Evolutionary conservation across 1,140 invertebrate genomes (phyloP), one percentile per base, ranked within the genome.

Genomic region (Caenorhabditis brenneri): DNA sequence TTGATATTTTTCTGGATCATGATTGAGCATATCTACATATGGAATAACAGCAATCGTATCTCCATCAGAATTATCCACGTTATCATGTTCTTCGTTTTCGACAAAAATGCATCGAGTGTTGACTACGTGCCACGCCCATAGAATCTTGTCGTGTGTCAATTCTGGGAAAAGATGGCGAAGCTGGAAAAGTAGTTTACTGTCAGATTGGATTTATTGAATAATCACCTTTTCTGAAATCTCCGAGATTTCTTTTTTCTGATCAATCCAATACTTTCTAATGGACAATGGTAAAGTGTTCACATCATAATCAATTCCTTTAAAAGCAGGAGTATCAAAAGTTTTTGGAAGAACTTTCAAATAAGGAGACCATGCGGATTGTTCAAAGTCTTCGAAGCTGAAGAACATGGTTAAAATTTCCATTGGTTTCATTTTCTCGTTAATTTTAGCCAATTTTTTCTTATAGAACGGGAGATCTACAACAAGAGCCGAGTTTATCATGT

Each of bases 1-100:
- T 84, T 60, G 42, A 78, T 53, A 79, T 36, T 48, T 42, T 22
- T 53, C 31, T 15, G 53, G 60, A 79, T 83, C 92, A 90, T 95
- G 95, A 92, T 95, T 95, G 79, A 95, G 93, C 83, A 95, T 92
- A 91, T 95, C 95, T 27, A 96, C 89, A 86, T 94, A 94, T 2
- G 95, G 95, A 55, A 94, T 94, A 22, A 95, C 89, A 9, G 94
- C 94, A 87, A 92, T 87, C 49, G 94, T 91, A 88, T 94, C 92
- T 39, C 65, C 80, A 48, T 85, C 79, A 36, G 12, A 24, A 27
- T 83, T 81, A 51, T 69, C 49, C 51, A 83, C 49, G 83, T 79
- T 79, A 16, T 31, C 81, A 84, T 84, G 81, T 46, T 39, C 48
- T 60, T 80, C 58, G 10, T 88, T 81, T 60, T 89, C 88, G 5